phyloP scores from a whole-genome alignment of 2,888 invertebrate genomes.

The Conomelus anceps region DNA sequence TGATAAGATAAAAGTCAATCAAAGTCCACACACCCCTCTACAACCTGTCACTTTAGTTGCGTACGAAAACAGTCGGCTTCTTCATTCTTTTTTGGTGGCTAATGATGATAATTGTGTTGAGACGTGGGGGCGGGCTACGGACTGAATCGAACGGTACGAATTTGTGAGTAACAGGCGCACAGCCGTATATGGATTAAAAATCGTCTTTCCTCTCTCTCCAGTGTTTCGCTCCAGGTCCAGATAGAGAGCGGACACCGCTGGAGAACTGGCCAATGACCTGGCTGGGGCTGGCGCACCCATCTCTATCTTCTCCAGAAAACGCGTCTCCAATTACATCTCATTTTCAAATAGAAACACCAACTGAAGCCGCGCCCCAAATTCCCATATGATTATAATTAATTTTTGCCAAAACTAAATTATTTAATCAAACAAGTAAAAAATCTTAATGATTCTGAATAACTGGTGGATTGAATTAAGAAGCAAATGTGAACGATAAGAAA shows the following conservation, averaged over 20 bases:
- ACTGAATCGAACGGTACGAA: not conserved
- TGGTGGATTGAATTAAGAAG: too few relatives aligned
- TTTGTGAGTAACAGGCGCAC: not conserved
- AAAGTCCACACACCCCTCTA: not conserved
- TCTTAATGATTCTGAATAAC: too few relatives aligned
- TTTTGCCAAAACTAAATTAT: not conserved
- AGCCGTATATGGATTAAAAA: not conserved
- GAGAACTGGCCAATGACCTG: not conserved
- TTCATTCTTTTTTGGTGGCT: not conserved
- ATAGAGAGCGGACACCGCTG: not conserved
- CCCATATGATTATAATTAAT: not conserved
- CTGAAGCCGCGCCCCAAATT: not conserved
- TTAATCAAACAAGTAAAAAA: too few relatives aligned
- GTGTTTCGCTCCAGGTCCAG: not conserved
- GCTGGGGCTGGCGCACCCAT: constrained; percentile 9
- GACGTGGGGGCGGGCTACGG: not conserved
- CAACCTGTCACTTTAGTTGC: not conserved
- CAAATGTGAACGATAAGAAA: too few relatives aligned
- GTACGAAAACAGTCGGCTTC: not conserved
- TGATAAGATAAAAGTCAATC: not conserved
- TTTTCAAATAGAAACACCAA: not conserved
- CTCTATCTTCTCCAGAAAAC: not conserved
- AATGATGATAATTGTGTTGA: not conserved
- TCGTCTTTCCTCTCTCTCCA: not conserved
- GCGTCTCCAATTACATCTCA: constrained; percentile 9